A percentile compares a stretch with the other conserved stretches of the same genome.
These are phyloP conservation scores for Subacronicta megacephala DNA, from an alignment of 2,888 invertebrate species.

Conservation along the genomic window DNA sequence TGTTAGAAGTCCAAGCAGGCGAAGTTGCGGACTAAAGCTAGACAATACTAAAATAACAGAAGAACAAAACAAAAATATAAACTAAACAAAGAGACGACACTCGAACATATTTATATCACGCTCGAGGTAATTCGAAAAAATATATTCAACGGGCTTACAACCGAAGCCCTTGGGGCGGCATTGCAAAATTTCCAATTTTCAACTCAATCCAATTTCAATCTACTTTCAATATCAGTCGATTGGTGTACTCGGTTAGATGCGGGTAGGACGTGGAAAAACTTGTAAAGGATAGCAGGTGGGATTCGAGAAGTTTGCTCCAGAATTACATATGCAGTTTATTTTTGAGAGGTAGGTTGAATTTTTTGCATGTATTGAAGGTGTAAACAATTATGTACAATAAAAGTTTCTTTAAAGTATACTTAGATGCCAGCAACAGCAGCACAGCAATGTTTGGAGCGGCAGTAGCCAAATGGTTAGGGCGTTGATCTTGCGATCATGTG, in stretches of 20 bases:
- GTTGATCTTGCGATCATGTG: too few species aligned
- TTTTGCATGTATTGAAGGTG: neutral
- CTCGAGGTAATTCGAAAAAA: conserved; percentile 40
- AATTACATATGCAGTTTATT: conserved; percentile 20
- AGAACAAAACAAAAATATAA: conserved; percentile 11
- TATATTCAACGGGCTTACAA: conserved; percentile 47
- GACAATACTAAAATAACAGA: too few species aligned
- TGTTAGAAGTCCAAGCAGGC: too few species aligned
- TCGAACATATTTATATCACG: conserved; percentile 28
- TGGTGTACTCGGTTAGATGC: conserved; percentile 48
- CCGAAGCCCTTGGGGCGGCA: conserved; percentile 31
- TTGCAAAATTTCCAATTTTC: conserved; percentile 59
- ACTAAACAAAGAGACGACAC: conserved; percentile 19
- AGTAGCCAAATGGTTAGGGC: too few species aligned
- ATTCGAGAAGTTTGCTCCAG: conserved; percentile 4
- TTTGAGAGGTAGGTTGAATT: neutral
- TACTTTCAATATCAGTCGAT: conserved; percentile 59
- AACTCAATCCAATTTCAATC: conserved; percentile 59
- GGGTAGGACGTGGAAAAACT: conserved; percentile 43
- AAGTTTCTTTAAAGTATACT: too few species aligned
- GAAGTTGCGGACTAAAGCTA: too few species aligned
- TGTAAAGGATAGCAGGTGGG: conserved; percentile 46
- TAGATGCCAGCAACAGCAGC: too few species aligned
- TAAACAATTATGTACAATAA: too few species aligned
- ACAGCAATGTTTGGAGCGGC: too few species aligned